These are phyloP conservation scores for Charaxes varanes DNA, from an alignment of 1,140 invertebrate species.

Conservation along the genomic window DNA sequence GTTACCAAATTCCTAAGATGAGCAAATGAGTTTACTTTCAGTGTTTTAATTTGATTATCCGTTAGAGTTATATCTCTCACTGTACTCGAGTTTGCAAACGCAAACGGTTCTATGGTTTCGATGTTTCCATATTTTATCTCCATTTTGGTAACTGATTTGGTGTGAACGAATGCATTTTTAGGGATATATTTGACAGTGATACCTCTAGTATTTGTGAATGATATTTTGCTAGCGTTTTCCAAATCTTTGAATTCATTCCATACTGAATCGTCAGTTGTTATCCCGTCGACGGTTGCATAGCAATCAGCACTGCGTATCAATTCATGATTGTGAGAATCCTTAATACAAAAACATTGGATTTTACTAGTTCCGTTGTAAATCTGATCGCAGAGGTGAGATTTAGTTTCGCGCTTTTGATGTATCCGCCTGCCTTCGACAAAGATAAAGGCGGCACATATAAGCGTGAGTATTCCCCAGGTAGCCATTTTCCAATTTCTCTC, in stretches of 20 bases:
- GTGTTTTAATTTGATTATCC: slow-evolving; percentile 78
- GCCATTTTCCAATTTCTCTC: slow-evolving; percentile 35
- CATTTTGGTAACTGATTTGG: slow-evolving; percentile 77
- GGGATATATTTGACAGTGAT: slow-evolving; percentile 81
- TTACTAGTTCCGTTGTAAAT: slow-evolving; percentile 40
- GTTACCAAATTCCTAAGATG: slow-evolving; percentile 77
- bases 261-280: slow-evolving; percentile 73
- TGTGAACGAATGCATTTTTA: slow-evolving; percentile 76
- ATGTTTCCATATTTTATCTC: slow-evolving; percentile 83
- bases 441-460: slow-evolving; percentile 35
- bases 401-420: slow-evolving; percentile 41
- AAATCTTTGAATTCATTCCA: slow-evolving; percentile 81
- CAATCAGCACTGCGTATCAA: slow-evolving; percentile 65
- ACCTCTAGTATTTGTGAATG: slow-evolving; percentile 77
- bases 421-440: slow-evolving; percentile 36
- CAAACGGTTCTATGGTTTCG: slow-evolving; percentile 76
- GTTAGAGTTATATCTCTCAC: slow-evolving; percentile 79
- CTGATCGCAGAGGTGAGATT: slow-evolving; percentile 39
- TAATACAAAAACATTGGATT: slow-evolving; percentile 53
- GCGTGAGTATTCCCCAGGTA: slow-evolving; percentile 34
- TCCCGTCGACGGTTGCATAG: slow-evolving; percentile 75
- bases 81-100: slow-evolving; percentile 81
- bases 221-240: slow-evolving; percentile 77
- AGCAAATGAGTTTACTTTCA: slow-evolving; percentile 80
- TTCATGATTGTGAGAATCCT: slow-evolving; percentile 22